phyloP scores from a whole-genome alignment of 1,140 invertebrate species.

The Amphibalanus amphitrite region DNA sequence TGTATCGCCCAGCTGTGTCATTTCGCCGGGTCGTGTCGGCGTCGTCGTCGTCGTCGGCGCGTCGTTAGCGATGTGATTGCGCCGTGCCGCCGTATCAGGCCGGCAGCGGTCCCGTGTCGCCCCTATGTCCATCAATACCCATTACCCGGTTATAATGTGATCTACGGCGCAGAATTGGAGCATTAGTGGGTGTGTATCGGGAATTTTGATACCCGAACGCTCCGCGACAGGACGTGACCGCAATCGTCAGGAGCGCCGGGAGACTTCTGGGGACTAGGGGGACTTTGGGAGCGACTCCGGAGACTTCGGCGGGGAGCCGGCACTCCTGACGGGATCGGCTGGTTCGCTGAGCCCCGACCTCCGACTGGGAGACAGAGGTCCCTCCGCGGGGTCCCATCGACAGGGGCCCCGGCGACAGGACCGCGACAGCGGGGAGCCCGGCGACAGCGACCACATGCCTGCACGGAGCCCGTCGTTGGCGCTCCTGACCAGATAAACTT shows the following conservation, averaged over 20 bases:
- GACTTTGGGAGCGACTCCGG: too few relatives aligned
- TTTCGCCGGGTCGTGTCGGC: not conserved
- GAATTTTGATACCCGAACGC: not conserved
- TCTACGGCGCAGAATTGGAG: not conserved
- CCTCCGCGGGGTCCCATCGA: not conserved
- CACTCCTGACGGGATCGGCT: too few relatives aligned
- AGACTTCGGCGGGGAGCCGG: not conserved
- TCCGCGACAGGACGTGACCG: not conserved
- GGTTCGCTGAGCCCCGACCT: not conserved
- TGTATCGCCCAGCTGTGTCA: too few relatives aligned
- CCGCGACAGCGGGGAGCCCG: too few relatives aligned
- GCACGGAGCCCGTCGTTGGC: not conserved
- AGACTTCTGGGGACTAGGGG: too few relatives aligned
- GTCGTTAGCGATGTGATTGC: not conserved
- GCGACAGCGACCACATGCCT: not conserved
- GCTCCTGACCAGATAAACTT: not conserved
- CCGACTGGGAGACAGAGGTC: not conserved
- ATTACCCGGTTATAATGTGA: not conserved
- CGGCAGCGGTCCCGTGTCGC: not conserved
- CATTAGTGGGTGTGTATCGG: slow-evolving; percentile 1
- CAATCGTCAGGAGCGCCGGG: too few relatives aligned
- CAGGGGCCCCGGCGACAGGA: not conserved
- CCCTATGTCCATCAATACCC: not conserved
- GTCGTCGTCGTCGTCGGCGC: too few relatives aligned
- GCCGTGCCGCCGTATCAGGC: too few relatives aligned